phyloP scores from a whole-genome alignment of 2,888 invertebrate species.

The Spodoptera littoralis region DNA sequence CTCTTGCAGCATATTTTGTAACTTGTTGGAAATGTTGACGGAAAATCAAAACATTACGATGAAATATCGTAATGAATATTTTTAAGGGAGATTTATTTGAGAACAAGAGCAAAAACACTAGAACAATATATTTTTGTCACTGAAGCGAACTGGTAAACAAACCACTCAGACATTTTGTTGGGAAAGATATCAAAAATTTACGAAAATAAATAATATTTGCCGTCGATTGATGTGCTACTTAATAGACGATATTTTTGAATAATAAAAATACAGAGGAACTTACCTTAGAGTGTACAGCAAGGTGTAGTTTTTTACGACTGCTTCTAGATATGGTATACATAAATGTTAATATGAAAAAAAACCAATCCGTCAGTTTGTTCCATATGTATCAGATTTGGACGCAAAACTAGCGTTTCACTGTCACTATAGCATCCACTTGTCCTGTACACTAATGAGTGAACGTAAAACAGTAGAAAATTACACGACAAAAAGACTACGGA shows the following conservation, averaged over 20 bases:
- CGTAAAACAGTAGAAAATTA: background rate
- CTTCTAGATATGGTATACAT: no score
- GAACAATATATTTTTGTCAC: conserved; percentile 35
- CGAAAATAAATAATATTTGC: background rate
- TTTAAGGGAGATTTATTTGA: conserved; percentile 35
- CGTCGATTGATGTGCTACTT: background rate
- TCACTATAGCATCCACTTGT: no score
- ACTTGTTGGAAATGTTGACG: background rate
- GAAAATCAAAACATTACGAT: conserved; percentile 13
- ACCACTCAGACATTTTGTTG: conserved; percentile 23
- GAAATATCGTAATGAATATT: conserved; percentile 34
- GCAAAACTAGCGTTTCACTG: no score
- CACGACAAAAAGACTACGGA: conserved; percentile 7
- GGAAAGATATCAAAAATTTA: background rate
- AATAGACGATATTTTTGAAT: background rate
- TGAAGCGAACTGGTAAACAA: conserved; percentile 33
- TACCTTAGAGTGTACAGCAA: no score
- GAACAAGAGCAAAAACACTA: conserved; percentile 21
- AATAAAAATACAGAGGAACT: no score
- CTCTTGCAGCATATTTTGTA: background rate
- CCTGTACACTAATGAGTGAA: no score
- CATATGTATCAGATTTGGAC: no score
- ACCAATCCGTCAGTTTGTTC: no score
- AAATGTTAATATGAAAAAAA: no score
- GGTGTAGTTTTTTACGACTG: no score